Evolutionary conservation across 2,797 vertebrate species (phyloP).

Genomic region (Neosilurus mollespiculum): DNA sequence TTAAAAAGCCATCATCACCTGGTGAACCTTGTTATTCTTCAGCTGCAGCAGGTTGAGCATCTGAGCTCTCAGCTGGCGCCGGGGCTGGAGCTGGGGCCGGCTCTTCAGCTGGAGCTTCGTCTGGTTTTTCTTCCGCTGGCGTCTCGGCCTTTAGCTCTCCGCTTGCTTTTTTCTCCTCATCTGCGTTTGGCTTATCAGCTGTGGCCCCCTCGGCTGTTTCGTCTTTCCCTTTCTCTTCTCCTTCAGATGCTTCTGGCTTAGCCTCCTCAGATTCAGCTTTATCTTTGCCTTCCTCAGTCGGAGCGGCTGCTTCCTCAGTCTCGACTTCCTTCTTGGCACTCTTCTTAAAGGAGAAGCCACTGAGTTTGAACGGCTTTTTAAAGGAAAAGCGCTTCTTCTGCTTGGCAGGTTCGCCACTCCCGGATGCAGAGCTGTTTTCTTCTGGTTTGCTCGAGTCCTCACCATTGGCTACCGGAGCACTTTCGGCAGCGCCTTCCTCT

Average conservation of each 20-base stretch:
- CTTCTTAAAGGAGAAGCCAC: conserved; percentile 96
- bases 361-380: conserved; percentile 97
- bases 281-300: conserved; percentile 66
- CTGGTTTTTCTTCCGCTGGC: conserved; percentile 72
- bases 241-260: conserved; percentile 66
- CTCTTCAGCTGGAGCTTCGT: conserved; percentile 78
- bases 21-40: conserved; percentile 58
- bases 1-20: conserved; percentile 75
- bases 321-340: conserved; percentile 90
- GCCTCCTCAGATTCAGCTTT: conserved; percentile 67
- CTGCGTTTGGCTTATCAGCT: conserved; percentile 61
- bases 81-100: conserved; percentile 59
- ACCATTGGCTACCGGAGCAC: conserved; percentile 78
- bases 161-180: conserved; percentile 56
- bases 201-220: conserved; percentile 60
- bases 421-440: conserved; percentile 79
- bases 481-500: conserved; percentile 72
- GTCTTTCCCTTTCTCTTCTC: conserved; percentile 57
- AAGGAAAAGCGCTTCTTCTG: conserved; percentile 99
- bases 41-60: conserved; percentile 63
- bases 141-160: conserved; percentile 75
- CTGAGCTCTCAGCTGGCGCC: conserved; percentile 40
- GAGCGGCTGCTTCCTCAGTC: conserved; percentile 71
- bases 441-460: conserved; percentile 82
- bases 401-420: conserved; percentile 84